Conservation (phyloP, 2,888 invertebrate genomes). For the Cancer borealis region DNA sequence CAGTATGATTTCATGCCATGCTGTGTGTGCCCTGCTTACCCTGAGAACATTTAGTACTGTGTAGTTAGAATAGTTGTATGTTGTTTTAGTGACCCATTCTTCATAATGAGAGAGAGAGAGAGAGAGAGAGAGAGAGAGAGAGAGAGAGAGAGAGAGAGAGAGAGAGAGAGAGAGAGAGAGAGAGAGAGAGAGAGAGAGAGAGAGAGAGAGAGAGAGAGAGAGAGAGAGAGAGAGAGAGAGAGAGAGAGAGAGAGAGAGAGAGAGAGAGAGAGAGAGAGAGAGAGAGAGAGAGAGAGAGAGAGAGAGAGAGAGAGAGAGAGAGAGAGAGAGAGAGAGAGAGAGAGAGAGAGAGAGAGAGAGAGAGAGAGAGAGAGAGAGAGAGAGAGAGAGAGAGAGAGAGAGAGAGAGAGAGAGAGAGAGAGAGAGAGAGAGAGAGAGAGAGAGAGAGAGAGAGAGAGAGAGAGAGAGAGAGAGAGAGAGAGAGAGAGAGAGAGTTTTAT, state of each 20-base stretch:
- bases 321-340: no score
- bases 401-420: constrained; percentile 59
- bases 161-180: constrained; percentile 44
- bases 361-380: no score
- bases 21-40: neutral
- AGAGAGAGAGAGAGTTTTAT: no score
- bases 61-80: neutral
- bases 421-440: constrained; percentile 60
- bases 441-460: no score
- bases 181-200: no score
- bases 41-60: neutral
- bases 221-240: neutral
- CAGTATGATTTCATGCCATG: neutral
- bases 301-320: no score
- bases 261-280: no score
- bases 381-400: constrained; percentile 25
- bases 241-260: no score
- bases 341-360: no score
- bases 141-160: constrained; percentile 36
- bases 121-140: constrained; percentile 46
- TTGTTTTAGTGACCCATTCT: neutral
- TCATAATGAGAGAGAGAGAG: constrained; percentile 51
- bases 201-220: no score
- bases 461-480: no score
- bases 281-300: neutral